Percentiles rank a stretch among this genome's conserved stretches.
Evolutionary conservation across 2,113 vertebrate species (phyloP).

Genomic region (Zootoca vivipara): DNA sequence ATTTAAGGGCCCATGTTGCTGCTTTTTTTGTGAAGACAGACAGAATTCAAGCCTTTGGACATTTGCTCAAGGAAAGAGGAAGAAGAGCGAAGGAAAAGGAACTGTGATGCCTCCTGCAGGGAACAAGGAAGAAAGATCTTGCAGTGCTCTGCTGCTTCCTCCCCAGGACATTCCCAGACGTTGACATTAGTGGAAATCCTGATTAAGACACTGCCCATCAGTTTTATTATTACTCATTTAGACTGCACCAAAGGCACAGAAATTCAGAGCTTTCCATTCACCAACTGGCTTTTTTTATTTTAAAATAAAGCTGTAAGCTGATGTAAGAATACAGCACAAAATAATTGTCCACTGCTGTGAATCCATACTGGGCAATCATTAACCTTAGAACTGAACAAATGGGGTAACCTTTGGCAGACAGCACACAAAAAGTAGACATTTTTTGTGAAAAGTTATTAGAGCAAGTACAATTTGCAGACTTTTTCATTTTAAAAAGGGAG

Average conservation of each 20-base stretch:
- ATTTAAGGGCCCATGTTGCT: too few relatives aligned
- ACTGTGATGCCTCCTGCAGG: background rate
- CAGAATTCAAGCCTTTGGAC: too few relatives aligned
- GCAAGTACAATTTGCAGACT: background rate
- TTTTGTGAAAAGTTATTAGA: background rate
- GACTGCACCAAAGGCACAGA: background rate
- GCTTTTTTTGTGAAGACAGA: too few relatives aligned
- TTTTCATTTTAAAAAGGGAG: background rate
- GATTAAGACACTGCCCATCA: background rate
- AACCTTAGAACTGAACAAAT: background rate
- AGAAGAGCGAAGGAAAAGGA: background rate
- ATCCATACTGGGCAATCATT: background rate
- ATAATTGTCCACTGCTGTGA: background rate
- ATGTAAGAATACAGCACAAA: background rate
- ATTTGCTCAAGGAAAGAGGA: too few relatives aligned
- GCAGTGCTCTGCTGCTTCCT: background rate
- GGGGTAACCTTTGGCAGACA: background rate
- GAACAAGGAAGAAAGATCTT: background rate
- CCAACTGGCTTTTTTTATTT: background rate
- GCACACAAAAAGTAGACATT: background rate
- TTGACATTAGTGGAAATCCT: constrained; percentile 9
- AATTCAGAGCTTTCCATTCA: background rate
- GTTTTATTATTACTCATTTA: background rate
- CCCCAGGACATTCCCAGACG: constrained; percentile 30
- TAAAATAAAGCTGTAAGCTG: background rate